phyloP scores from a whole-genome alignment of 2,113 vertebrate species.

The Nymphicus hollandicus region DNA sequence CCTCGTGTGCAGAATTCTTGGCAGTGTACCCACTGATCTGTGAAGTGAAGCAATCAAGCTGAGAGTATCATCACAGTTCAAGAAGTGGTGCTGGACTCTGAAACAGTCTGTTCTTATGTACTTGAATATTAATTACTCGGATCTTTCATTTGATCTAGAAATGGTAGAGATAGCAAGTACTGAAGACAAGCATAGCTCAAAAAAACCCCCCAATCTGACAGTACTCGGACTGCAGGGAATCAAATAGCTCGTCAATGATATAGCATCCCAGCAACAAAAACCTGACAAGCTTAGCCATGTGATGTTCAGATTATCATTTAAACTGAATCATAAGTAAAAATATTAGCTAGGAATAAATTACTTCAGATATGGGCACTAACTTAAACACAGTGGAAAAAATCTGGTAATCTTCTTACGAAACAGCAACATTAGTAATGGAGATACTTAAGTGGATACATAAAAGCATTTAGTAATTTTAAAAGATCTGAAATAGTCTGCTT shows the following conservation, averaged over 20 bases:
- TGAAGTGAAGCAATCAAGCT: neutral
- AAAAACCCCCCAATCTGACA: neutral
- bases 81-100: neutral
- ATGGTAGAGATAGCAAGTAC: neutral
- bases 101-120: neutral
- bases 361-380: neutral
- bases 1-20: rapidly evolving
- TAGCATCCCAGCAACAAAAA: neutral
- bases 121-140: neutral
- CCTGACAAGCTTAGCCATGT: neutral
- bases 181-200: neutral
- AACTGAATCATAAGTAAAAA: neutral
- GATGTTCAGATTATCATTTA: neutral
- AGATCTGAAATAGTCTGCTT: neutral
- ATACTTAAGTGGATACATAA: neutral
- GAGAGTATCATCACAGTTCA: neutral
- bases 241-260: neutral
- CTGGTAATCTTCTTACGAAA: neutral
- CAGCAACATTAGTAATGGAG: neutral
- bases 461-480: neutral
- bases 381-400: neutral
- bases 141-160: neutral
- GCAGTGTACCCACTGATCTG: too few species aligned
- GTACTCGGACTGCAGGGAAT: neutral
- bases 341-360: neutral